These are phyloP conservation scores for Brassicogethes aeneus DNA, from an alignment of 2,888 invertebrate genomes.

Conservation along the genomic window DNA sequence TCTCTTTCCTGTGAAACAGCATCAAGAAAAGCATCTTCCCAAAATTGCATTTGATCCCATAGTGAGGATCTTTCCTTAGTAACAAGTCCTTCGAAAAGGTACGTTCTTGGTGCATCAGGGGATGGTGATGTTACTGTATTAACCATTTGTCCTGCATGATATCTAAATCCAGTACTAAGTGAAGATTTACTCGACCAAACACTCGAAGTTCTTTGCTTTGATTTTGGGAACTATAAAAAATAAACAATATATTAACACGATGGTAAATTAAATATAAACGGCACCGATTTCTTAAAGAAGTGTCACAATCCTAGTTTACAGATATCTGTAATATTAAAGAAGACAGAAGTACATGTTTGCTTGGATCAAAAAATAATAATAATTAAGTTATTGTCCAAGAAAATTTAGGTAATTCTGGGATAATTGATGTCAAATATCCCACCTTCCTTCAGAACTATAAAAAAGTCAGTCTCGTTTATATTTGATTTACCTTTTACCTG, in stretches of 20 bases:
- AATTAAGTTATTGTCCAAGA: too few species aligned
- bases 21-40: constrained; percentile 98
- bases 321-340: too few species aligned
- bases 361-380: too few species aligned
- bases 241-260: constrained; percentile 3
- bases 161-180: constrained; percentile 76
- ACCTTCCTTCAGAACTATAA: too few species aligned
- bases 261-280: too few species aligned
- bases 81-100: constrained; percentile 81
- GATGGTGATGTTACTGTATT: constrained; percentile 81
- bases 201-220: constrained; percentile 75
- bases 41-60: constrained; percentile 99
- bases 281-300: too few species aligned
- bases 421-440: too few species aligned
- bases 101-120: constrained; percentile 81
- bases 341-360: too few species aligned
- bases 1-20: constrained; percentile 97
- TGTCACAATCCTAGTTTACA: too few species aligned
- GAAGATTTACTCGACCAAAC: constrained; percentile 91
- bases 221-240: constrained; percentile 53
- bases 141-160: constrained; percentile 77
- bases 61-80: constrained; percentile 78
- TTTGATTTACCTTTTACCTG: too few species aligned
- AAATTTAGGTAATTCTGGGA: too few species aligned
- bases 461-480: too few species aligned